These are phyloP conservation scores for Thera obeliscata DNA, from an alignment of 2,888 invertebrate genomes.

Conservation along the genomic window DNA sequence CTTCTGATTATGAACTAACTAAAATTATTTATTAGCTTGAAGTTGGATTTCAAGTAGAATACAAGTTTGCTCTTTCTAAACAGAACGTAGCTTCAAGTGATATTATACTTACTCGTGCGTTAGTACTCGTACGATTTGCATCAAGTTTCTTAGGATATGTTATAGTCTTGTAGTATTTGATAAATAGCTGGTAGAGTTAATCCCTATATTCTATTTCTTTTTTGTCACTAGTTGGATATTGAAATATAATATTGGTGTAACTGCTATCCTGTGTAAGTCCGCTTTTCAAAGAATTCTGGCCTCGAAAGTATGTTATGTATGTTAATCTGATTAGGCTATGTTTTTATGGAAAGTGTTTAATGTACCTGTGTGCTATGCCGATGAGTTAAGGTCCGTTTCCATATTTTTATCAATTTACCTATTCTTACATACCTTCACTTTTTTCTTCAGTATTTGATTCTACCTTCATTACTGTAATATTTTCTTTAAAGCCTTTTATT, in stretches of 20 bases:
- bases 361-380: constrained; percentile 79
- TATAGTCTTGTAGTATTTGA: constrained; percentile 59
- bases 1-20: constrained; percentile 46
- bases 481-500: constrained; percentile 15
- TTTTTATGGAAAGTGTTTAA: constrained; percentile 64
- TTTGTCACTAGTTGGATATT: constrained; percentile 52
- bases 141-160: constrained; percentile 54
- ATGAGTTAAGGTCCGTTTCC: constrained; percentile 58
- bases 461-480: constrained; percentile 29
- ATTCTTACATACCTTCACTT: background rate
- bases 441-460: constrained; percentile 6
- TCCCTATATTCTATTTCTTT: constrained; percentile 62
- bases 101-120: constrained; percentile 55
- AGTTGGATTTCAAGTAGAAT: constrained; percentile 46
- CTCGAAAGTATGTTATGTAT: constrained; percentile 47
- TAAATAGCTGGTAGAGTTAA: constrained; percentile 57
- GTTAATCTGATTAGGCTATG: constrained; percentile 59
- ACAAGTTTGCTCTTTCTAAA: constrained; percentile 51
- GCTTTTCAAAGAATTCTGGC: constrained; percentile 50
- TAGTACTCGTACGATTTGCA: constrained; percentile 63
- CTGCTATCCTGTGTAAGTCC: constrained; percentile 50
- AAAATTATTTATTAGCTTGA: constrained; percentile 53
- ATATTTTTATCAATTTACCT: constrained; percentile 4
- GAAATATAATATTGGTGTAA: constrained; percentile 61
- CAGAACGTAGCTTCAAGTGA: constrained; percentile 69